These are phyloP conservation scores for Actenoides lindsayi DNA, from an alignment of 2,113 vertebrate genomes.

Conservation along the genomic window DNA sequence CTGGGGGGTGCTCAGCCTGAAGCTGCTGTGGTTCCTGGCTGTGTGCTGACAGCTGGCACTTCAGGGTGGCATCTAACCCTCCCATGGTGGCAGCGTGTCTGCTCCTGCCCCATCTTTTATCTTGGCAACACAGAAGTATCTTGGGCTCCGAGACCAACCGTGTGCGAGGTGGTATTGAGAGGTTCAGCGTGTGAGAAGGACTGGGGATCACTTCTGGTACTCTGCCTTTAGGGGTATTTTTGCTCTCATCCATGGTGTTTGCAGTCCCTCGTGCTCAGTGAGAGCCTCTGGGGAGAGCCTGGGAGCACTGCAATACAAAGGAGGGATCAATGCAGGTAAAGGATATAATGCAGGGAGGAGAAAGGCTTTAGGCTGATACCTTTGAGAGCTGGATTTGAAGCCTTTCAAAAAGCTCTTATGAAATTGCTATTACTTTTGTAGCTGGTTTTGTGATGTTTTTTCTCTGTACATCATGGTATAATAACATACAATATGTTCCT, in stretches of 20 bases:
- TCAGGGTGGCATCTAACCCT: not conserved
- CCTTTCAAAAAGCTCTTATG: not conserved
- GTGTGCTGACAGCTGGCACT: not conserved
- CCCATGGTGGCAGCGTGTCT: not conserved
- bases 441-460: not conserved
- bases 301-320: not conserved
- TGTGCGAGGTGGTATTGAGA: not conserved
- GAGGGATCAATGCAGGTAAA: not conserved
- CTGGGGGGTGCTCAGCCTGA: not conserved
- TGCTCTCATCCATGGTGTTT: not conserved
- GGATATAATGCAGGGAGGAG: not conserved
- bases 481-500: not conserved
- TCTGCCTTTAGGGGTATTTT: not conserved
- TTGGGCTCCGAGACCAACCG: not conserved
- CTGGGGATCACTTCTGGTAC: not conserved
- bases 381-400: not conserved
- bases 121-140: not conserved
- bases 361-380: not conserved
- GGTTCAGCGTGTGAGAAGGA: not conserved
- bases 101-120: not conserved
- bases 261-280: not conserved
- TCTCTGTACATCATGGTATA: not conserved
- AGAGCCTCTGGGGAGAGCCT: not conserved
- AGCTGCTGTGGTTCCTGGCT: not conserved
- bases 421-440: not conserved